These are phyloP conservation scores for Phrynocephalus guinanensis DNA, from an alignment of 2,797 vertebrate genomes.

Conservation along the genomic window DNA sequence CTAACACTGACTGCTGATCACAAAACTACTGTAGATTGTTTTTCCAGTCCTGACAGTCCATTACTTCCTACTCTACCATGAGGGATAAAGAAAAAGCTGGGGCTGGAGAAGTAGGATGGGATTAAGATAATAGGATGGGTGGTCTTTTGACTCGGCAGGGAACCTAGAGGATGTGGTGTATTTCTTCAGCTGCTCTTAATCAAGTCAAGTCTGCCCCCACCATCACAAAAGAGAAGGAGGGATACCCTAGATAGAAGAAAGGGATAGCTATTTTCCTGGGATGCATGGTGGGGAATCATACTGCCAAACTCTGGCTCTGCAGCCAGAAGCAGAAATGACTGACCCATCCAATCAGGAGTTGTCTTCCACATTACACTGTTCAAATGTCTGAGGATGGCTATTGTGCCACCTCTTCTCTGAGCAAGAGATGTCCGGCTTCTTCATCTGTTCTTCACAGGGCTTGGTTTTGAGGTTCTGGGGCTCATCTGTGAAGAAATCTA, in stretches of 20 bases:
- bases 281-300: too few relatives aligned
- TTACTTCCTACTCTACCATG: neutral
- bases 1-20: neutral
- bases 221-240: too few relatives aligned
- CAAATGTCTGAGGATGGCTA: too few relatives aligned
- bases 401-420: too few relatives aligned
- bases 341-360: too few relatives aligned
- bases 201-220: neutral
- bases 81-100: neutral
- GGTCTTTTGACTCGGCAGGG: neutral
- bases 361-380: too few relatives aligned
- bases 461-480: slow-evolving; percentile 2
- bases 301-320: too few relatives aligned
- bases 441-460: neutral
- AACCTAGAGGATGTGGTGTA: neutral
- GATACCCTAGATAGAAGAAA: neutral
- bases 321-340: too few relatives aligned
- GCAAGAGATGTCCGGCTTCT: too few relatives aligned
- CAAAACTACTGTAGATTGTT: neutral
- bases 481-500: neutral
- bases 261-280: neutral
- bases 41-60: neutral
- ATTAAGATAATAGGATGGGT: slow-evolving; percentile 6
- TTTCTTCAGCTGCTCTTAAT: neutral
- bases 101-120: neutral